Base-by-base conservation (phyloP, 2,113 vertebrate species). In the Guaruba guarouba region DNA sequence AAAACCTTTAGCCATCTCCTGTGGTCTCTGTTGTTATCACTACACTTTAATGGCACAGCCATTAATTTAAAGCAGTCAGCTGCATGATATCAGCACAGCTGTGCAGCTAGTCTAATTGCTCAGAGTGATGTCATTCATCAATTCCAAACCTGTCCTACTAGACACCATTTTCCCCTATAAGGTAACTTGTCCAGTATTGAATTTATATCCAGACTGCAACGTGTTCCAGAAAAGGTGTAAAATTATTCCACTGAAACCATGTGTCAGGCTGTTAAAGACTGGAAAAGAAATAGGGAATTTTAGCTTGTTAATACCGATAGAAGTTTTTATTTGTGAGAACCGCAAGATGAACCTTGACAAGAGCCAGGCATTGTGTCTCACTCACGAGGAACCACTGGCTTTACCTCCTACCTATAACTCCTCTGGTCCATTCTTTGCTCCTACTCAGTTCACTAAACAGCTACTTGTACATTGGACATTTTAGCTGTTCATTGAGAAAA, bases 71-170 rank as follows among this genome's bases (percentile, higher is more conserved):
- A 80, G 75, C 75, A 73, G 57, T 39, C 20, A 73, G 59, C 75
- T 66, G 49, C 49, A 63, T 92, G 90, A 89, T 55, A 78, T 89
- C 83, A 96, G 77, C 84, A 78, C 51, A 94, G 92, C 88, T 95
- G 62, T 61, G 17, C 55, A 78, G 66, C 33, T 39, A 33, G 9
- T 52, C 80, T 76, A 87, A 88, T 39, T 51, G 55, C 57, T 82
- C 35, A 52, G 52, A 43, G 44, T 75, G 75, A 88, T 63, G 88
- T 48, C 76, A 81, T 86, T 69, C 73, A 57, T 51, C 82, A 96
- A 0, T 59, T 86, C 59, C 86, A 91, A 91, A 61, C 33, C 76
- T 93, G 64, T 69, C 37, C 63, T 66, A 29, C 76, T 61, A 54
- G 68, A 85, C 31, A 81, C 8, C 25, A 33, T 59, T 78, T 71